Conservation (phyloP, 2,113 vertebrate genomes). For the Gracilinanus agilis region DNA sequence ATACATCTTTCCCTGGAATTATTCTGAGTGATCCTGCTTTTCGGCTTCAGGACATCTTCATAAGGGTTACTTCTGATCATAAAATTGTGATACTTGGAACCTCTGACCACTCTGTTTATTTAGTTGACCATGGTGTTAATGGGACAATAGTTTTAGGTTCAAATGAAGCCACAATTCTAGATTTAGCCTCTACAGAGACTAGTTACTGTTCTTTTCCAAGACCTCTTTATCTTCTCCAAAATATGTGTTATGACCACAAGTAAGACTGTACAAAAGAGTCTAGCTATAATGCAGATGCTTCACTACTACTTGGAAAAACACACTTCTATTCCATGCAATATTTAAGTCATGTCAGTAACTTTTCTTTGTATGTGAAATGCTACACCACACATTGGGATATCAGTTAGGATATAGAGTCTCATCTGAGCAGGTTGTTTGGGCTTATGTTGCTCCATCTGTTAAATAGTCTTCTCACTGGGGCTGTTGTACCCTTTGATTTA, state of each 20-base stretch:
- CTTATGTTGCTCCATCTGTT: background rate
- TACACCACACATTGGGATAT: background rate
- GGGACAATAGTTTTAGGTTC: background rate
- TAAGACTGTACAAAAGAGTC: background rate
- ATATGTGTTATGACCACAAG: background rate
- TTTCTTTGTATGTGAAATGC: background rate
- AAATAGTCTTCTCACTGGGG: background rate
- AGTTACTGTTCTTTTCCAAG: background rate
- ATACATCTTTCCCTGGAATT: background rate
- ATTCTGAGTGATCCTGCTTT: background rate
- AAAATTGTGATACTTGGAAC: background rate
- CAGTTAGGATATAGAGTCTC: background rate
- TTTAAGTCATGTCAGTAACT: background rate
- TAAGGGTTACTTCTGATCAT: background rate
- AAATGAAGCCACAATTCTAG: background rate
- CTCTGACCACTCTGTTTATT: background rate
- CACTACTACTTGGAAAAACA: background rate
- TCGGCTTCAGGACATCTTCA: background rate
- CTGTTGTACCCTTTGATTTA: background rate
- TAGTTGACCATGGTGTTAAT: background rate
- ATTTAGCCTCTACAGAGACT: background rate
- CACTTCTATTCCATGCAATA: background rate
- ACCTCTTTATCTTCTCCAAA: background rate
- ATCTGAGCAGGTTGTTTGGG: background rate
- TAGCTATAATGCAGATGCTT: background rate